These are phyloP conservation scores for Nephrocerus scutellatus DNA, from an alignment of 2,888 invertebrate genomes.

Conservation along the genomic window DNA sequence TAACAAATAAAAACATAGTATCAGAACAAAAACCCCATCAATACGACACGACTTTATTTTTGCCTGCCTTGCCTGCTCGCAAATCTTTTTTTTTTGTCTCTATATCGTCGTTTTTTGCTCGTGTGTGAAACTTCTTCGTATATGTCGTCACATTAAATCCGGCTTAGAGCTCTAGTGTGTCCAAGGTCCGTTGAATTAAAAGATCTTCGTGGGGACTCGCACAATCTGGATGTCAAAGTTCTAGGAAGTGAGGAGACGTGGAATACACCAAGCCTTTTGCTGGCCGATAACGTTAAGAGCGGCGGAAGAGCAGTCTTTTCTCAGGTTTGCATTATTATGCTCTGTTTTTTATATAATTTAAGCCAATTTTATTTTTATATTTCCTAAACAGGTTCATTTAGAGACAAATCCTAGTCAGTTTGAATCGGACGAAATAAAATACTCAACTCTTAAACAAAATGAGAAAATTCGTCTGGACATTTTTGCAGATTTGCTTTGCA, in stretches of 20 bases:
- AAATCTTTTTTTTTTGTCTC: slow-evolving; percentile 27
- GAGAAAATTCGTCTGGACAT: slow-evolving; percentile 71
- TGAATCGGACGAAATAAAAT: slow-evolving; percentile 57
- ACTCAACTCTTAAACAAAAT: slow-evolving; percentile 53
- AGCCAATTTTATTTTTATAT: slow-evolving; percentile 6
- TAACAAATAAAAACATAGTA: slow-evolving; percentile 10
- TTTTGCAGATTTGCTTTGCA: slow-evolving; percentile 64
- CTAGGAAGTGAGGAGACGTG: slow-evolving; percentile 79
- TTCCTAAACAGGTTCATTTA: slow-evolving; percentile 61
- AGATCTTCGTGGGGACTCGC: slow-evolving; percentile 52
- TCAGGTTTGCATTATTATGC: too few relatives aligned
- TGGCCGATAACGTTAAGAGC: slow-evolving; percentile 59
- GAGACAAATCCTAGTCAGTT: slow-evolving; percentile 69
- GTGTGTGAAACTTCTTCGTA: slow-evolving; percentile 36
- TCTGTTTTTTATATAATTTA: too few relatives aligned
- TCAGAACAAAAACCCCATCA: slow-evolving; percentile 5
- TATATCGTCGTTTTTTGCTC: slow-evolving; percentile 29
- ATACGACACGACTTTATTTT: slow-evolving; percentile 22
- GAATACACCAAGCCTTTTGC: slow-evolving; percentile 74
- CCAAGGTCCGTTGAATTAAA: slow-evolving; percentile 50
- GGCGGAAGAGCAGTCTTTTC: slow-evolving; percentile 74
- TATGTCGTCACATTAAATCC: slow-evolving; percentile 31
- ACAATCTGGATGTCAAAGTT: slow-evolving; percentile 68
- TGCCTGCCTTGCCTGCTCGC: slow-evolving; percentile 29
- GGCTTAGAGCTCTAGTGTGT: slow-evolving; percentile 48